Conservation (phyloP, 2,888 invertebrate species). For the Leptogaster cylindrica region DNA sequence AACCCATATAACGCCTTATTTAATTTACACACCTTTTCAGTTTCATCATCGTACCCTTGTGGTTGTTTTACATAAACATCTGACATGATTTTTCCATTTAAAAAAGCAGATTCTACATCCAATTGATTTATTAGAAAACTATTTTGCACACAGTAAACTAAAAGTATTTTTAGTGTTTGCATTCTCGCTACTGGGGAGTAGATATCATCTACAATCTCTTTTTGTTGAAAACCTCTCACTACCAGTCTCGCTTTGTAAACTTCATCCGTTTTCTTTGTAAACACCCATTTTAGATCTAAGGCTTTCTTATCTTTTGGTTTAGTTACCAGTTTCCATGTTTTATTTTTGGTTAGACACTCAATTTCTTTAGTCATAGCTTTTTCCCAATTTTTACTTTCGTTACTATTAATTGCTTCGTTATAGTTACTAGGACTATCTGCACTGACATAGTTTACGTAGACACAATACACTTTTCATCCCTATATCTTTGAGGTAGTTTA, state of each 20-base stretch:
- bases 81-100: conserved; percentile 48
- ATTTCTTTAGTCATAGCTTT: conserved; percentile 48
- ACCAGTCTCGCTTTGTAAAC: conserved; percentile 49
- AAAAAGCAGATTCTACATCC: conserved; percentile 52
- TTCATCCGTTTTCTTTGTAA: conserved; percentile 49
- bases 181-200: conserved; percentile 50
- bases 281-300: conserved; percentile 9
- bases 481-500: conserved; percentile 46
- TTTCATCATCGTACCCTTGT: conserved; percentile 50
- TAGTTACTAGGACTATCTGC: conserved; percentile 51
- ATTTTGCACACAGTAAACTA: conserved; percentile 51
- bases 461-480: conserved; percentile 47
- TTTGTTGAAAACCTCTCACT: conserved; percentile 47
- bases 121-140: conserved; percentile 42
- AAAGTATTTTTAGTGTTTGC: conserved; percentile 53
- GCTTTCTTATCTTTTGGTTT: conserved; percentile 39
- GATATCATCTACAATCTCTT: conserved; percentile 43
- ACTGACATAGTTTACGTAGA: conserved; percentile 51
- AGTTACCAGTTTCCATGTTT: conserved; percentile 48
- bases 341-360: not conserved
- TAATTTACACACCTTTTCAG: conserved; percentile 53
- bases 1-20: conserved; percentile 52
- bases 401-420: conserved; percentile 51
- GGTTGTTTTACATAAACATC: conserved; percentile 52
- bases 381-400: conserved; percentile 49